Evolutionary conservation across 2,888 invertebrate genomes (phyloP), one percentile per base, ranked within the genome.

Genomic region (Andrena chrysosceles): DNA sequence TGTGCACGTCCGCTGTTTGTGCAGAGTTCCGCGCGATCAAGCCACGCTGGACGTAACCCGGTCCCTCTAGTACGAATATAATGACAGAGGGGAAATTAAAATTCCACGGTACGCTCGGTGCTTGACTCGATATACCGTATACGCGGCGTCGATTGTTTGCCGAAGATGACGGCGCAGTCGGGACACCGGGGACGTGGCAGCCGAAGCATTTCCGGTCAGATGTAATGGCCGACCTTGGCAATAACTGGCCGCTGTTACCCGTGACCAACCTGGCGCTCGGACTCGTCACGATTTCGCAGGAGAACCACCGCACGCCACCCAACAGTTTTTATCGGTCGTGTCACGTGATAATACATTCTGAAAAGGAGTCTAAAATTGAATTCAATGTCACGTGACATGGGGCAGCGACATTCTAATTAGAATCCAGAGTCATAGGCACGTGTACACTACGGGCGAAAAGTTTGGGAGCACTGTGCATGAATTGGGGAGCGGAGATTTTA

Each of bases 121-220:
- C 59, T 81, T 62, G 33, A 64, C 62, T 71, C 42, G 75, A 63
- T 75, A 49, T 54, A 66, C 68, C 60, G 26, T 71, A 62, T 60
- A 49, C 10, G 66, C 48, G 26, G 76, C 73, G 72, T 74, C 81
- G 85, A 83, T 87, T 87, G 85, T 86, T 82, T 69, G 67, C 82
- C 78, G 70, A 70, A 85, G 77, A 66, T 63, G 86, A 67, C 42
- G 63, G 54, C 75, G 29, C 29, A 48, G 26, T 26, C 33, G 67
- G 63, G 31, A 67, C 54, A 66, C 35, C 31, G 76, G 76, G 69
- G 69, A 48, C 71, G 81, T 63, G 74, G 82, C 84, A 85, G 86
- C 73, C 73, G 48, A 86, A 81, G 87, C 62, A 87, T 87, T 87
- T 87, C 87, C 87, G 87, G 87, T 85, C 78, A 70, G 78, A 84